These are phyloP conservation scores for Lasiurus borealis DNA, from an alignment of 2,113 vertebrate species.

Conservation along the genomic window DNA sequence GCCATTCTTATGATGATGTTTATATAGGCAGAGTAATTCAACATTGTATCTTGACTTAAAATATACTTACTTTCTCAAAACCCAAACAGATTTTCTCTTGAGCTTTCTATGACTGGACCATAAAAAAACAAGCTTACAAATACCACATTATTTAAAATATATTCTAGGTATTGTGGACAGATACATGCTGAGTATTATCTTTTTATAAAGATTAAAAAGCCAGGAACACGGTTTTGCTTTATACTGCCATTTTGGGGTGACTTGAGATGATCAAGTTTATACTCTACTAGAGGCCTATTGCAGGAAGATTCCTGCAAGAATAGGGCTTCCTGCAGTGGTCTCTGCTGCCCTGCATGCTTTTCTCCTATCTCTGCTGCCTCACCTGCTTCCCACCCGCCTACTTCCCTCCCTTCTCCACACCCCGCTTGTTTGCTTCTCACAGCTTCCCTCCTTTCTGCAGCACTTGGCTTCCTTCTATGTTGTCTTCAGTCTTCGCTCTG, in stretches of 20 bases:
- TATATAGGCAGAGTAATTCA: conserved; percentile 15
- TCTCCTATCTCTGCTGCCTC: too few species aligned
- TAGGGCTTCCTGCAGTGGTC: too few species aligned
- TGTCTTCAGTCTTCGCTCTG: too few species aligned
- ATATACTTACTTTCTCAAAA: neutral
- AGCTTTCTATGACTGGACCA: neutral
- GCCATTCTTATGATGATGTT: conserved; percentile 32
- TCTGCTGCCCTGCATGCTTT: too few species aligned
- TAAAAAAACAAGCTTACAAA: conserved; percentile 11
- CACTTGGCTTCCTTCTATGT: too few species aligned
- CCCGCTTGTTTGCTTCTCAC: too few species aligned
- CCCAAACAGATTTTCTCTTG: neutral
- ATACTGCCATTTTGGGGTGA: neutral
- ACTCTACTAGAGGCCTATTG: too few species aligned
- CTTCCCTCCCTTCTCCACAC: too few species aligned
- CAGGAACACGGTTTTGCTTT: neutral
- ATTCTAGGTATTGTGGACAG: neutral
- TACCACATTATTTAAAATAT: neutral
- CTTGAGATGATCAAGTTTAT: neutral
- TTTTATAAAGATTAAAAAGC: neutral
- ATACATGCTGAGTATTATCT: neutral
- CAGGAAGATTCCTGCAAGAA: too few species aligned
- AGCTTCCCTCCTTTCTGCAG: too few species aligned
- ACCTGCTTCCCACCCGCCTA: too few species aligned
- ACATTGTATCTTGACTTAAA: neutral